phyloP scores from a whole-genome alignment of 2,797 vertebrate species.

The Myripristis murdjan region DNA sequence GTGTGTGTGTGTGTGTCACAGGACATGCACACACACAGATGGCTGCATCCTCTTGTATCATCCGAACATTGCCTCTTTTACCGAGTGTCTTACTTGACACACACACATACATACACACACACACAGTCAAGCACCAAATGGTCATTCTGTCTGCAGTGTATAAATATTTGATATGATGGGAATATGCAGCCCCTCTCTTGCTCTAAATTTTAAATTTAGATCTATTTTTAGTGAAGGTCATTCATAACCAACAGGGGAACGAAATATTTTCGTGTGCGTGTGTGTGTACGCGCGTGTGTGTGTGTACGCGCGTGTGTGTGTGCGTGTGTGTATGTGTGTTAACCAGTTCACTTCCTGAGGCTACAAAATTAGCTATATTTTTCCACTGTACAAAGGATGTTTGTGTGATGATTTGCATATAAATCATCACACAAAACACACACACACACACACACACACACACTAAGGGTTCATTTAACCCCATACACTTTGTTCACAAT shows the following conservation, averaged over 20 bases:
- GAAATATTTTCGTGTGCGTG: constrained; percentile 24
- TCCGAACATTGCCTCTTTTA: not conserved
- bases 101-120: no score
- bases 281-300: constrained; percentile 12
- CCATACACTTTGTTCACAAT: not conserved
- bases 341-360: constrained; percentile 1
- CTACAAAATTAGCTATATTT: not conserved
- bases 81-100: no score
- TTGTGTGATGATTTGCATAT: no score
- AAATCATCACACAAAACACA: no score
- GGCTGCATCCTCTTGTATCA: not conserved
- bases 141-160: constrained; percentile 7
- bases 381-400: constrained; percentile 6
- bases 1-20: constrained; percentile 2
- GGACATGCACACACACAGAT: not conserved
- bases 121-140: not conserved
- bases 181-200: constrained; percentile 16
- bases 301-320: no score
- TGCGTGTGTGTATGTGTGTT: constrained; percentile 27
- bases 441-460: no score
- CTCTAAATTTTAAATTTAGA: constrained; percentile 7
- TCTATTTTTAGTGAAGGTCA: constrained; percentile 67
- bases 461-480: not conserved
- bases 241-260: constrained; percentile 50
- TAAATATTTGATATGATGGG: constrained; percentile 59